Evolutionary conservation across 2,888 invertebrate species (phyloP), one percentile per base, ranked within the genome.

Genomic region (Macroteleia sp.): DNA sequence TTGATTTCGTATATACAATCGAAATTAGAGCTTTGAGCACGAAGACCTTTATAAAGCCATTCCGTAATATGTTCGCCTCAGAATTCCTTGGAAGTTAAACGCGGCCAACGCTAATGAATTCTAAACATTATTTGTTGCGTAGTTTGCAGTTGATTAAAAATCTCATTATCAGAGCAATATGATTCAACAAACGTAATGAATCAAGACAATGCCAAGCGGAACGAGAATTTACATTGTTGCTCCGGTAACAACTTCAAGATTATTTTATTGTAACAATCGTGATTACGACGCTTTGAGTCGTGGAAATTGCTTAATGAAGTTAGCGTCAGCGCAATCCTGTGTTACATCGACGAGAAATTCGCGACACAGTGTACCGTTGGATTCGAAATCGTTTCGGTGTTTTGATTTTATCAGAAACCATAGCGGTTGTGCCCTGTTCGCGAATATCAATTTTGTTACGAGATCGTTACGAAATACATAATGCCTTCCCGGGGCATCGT

Each of bases 391-490:
- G 64, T 42, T n/a, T n/a, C n/a, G 17, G 16, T 10, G 64, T 36
- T 57, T 42, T 44, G n/a, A 14, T 41, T 41, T 41, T n/a, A 17
- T 32, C 39, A 30, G 20, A 41, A 41, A 8, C 32, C 12, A 28
- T 25, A n/a, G 59, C 52, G 83, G 83, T 84, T 88, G 87, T 85
- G 85, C 83, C 85, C 85, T 84, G 82, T 82, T 82, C 86, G 87
- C 87, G 87, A 91, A 89, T 90, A 88, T 87, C 88, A 88, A 89
- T 91, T 90, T 90, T 52, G 56, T 76, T 86, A 87, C 86, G 88
- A 87, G 89, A 90, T 91, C 91, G 89, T 91, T 91, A 91, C 89
- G 88, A 90, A 90, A 89, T 89, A 87, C 88, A 89, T 89, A 90
- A 90, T 90, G 87, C 88, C 76, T 78, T 80, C 78, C 71, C 57